Percentiles rank a stretch among this genome's conserved stretches.
These are phyloP conservation scores for Thunnus albacares DNA, from an alignment of 2,797 vertebrate species.

Conservation along the genomic window DNA sequence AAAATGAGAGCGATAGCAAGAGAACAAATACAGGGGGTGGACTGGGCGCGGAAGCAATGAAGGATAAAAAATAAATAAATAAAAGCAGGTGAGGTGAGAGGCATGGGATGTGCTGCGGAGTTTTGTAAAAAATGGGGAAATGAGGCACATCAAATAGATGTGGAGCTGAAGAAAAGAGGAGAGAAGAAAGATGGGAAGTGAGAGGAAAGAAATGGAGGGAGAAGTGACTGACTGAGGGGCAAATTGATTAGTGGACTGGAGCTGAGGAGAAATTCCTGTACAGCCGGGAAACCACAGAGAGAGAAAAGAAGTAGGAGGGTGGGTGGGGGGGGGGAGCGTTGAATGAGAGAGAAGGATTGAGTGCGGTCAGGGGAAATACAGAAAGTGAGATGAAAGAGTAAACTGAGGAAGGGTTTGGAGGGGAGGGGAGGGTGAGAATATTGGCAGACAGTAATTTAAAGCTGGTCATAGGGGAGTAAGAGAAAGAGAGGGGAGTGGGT, in stretches of 20 bases:
- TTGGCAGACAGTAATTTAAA: constrained; percentile 68
- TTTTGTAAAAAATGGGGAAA: constrained; percentile 35
- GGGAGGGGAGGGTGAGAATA: constrained; percentile 44
- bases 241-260: constrained; percentile 75
- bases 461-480: constrained; percentile 38
- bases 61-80: neutral
- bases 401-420: constrained; percentile 33
- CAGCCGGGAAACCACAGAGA: constrained; percentile 50
- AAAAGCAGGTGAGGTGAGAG: constrained; percentile 30
- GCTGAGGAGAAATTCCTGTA: constrained; percentile 61
- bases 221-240: constrained; percentile 64
- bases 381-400: constrained; percentile 66
- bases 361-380: constrained; percentile 43
- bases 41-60: constrained; percentile 19
- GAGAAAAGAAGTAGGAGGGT: neutral
- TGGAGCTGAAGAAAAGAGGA: constrained; percentile 13
- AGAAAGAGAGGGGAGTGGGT: neutral
- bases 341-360: constrained; percentile 56
- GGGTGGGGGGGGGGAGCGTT: constrained; percentile 32
- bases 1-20: constrained; percentile 54
- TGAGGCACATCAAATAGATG: constrained; percentile 50
- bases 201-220: constrained; percentile 10
- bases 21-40: constrained; percentile 40
- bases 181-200: constrained; percentile 12
- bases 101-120: neutral